These are phyloP conservation scores for Melieria crassipennis DNA, from an alignment of 2,888 invertebrate genomes.

Conservation along the genomic window DNA sequence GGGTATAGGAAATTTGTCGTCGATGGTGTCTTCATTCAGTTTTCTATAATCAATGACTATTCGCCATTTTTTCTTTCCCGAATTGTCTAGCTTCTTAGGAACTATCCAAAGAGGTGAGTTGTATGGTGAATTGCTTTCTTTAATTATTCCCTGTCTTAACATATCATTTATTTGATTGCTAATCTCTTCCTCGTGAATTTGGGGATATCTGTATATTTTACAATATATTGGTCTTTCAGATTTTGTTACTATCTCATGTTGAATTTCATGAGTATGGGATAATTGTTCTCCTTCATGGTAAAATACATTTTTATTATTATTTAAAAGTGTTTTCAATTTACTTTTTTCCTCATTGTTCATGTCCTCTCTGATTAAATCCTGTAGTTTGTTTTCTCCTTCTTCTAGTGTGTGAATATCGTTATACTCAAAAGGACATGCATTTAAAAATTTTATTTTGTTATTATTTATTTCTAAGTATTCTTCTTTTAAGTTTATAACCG, in stretches of 20 bases:
- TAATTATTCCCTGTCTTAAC: conserved; percentile 5
- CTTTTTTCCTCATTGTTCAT: conserved; percentile 16
- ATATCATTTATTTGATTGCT: conserved; percentile 3
- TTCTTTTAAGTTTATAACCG: conserved; percentile 34
- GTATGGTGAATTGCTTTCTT: conserved; percentile 27
- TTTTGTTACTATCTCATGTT: conserved; percentile 33
- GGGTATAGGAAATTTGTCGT: conserved; percentile 13
- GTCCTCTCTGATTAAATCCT: conserved; percentile 29
- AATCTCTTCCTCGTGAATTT: conserved; percentile 26
- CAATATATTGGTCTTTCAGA: conserved; percentile 34
- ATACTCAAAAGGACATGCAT: neutral
- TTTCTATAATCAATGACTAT: conserved; percentile 34
- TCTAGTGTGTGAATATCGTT: neutral
- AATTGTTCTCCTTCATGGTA: conserved; percentile 32
- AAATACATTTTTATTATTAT: conserved; percentile 30
- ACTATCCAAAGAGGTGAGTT: conserved; percentile 29
- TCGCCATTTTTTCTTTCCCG: conserved; percentile 30
- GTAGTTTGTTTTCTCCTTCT: neutral
- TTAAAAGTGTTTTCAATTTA: conserved; percentile 22
- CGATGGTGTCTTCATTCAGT: conserved; percentile 8
- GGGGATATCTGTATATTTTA: conserved; percentile 35
- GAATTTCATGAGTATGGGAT: conserved; percentile 29
- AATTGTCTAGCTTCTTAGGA: conserved; percentile 24
- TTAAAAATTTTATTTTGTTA: conserved; percentile 19
- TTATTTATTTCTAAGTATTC: conserved; percentile 27